Conservation (phyloP, 2,113 vertebrate species). For the Scomber japonicus region DNA sequence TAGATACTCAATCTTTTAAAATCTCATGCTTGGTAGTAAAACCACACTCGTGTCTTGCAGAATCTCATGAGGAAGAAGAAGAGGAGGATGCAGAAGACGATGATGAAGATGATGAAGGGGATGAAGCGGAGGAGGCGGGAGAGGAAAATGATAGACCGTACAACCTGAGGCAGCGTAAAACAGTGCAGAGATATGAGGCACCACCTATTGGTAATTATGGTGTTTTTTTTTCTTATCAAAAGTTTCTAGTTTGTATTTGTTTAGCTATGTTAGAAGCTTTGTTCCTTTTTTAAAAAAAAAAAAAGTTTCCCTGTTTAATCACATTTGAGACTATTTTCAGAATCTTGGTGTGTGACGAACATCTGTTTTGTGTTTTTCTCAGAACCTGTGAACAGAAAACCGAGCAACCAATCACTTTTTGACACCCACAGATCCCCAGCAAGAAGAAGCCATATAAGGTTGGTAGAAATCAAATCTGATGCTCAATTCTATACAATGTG, state of each 20-base stretch:
- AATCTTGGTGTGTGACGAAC: constrained; percentile 23
- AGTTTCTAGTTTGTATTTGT: background rate
- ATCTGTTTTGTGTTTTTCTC: constrained; percentile 44
- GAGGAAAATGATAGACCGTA: constrained; percentile 96
- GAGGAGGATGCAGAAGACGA: constrained; percentile 93
- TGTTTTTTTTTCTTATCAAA: background rate
- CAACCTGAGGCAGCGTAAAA: constrained; percentile 97
- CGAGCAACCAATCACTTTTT: constrained; percentile 95
- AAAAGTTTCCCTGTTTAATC: background rate
- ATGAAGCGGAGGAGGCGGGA: constrained; percentile 92
- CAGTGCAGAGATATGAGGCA: constrained; percentile 97
- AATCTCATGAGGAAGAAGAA: constrained; percentile 93
- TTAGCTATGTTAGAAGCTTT: background rate
- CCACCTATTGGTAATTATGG: constrained; percentile 92
- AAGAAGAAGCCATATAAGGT: constrained; percentile 99
- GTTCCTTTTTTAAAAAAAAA: background rate
- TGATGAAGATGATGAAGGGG: constrained; percentile 96
- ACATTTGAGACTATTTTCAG: background rate
- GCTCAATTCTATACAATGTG: background rate
- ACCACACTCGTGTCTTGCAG: constrained; percentile 73
- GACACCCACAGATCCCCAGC: constrained; percentile 98
- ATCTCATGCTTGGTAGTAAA: background rate
- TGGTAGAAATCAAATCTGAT: constrained; percentile 27
- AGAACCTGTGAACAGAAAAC: constrained; percentile 98
- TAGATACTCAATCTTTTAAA: background rate